Conservation (phyloP, 2,888 invertebrate genomes). For the Labia minor region DNA sequence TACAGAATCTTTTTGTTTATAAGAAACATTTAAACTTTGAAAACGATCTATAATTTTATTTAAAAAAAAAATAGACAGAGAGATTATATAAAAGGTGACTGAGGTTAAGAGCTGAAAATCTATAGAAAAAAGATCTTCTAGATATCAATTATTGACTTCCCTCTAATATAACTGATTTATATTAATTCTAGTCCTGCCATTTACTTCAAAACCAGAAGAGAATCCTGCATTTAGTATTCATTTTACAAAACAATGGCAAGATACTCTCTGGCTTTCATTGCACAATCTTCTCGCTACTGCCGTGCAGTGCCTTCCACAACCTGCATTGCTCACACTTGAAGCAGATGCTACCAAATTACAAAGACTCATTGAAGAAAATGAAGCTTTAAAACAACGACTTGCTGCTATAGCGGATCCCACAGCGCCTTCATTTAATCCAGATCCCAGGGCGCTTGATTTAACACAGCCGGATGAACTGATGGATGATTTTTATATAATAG, state of each 20-base stretch:
- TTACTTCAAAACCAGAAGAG: slow-evolving; percentile 83
- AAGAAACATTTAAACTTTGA: too few relatives aligned
- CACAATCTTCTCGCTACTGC: slow-evolving; percentile 77
- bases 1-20: too few relatives aligned
- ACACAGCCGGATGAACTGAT: slow-evolving; percentile 68
- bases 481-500: slow-evolving; percentile 85
- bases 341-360: slow-evolving; percentile 71
- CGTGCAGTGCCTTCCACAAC: slow-evolving; percentile 71
- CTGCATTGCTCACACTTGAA: slow-evolving; percentile 74
- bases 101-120: too few relatives aligned
- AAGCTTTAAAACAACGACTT: slow-evolving; percentile 50
- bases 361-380: slow-evolving; percentile 74
- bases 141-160: too few relatives aligned
- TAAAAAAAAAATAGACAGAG: too few relatives aligned
- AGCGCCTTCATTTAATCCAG: not conserved
- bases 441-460: slow-evolving; percentile 36
- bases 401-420: slow-evolving; percentile 27
- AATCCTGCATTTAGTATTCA: slow-evolving; percentile 75
- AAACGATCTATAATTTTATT: too few relatives aligned
- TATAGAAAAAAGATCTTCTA: too few relatives aligned
- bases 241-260: slow-evolving; percentile 91
- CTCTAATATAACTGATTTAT: too few relatives aligned
- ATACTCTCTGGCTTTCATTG: slow-evolving; percentile 78
- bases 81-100: too few relatives aligned
- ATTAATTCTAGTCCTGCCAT: slow-evolving; percentile 84